Evolutionary conservation across 1,140 invertebrate species (phyloP).

Genomic region (Aphelenchoides avenae): DNA sequence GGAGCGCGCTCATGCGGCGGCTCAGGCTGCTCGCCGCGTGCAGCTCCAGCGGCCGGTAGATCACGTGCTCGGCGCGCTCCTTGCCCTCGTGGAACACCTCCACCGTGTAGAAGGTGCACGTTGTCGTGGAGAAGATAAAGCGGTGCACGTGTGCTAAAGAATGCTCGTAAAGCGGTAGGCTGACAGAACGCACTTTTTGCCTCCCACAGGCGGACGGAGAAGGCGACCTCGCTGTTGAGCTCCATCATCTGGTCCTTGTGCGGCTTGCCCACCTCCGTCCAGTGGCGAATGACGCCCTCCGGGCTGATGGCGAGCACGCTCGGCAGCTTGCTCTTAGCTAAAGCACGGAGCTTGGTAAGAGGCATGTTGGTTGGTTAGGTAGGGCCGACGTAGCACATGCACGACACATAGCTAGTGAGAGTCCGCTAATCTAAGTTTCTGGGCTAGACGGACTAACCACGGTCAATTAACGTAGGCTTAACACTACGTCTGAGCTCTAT

Average conservation of each 20-base stretch:
- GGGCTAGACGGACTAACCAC: too few relatives aligned
- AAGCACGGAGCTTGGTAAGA: slow-evolving; percentile 9
- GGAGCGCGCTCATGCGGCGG: slow-evolving; percentile 26
- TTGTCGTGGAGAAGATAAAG: slow-evolving; percentile 32
- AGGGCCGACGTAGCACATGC: not conserved
- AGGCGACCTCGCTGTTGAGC: slow-evolving; percentile 33
- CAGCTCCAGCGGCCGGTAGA: slow-evolving; percentile 13
- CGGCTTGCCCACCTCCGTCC: slow-evolving; percentile 32
- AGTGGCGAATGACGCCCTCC: slow-evolving; percentile 26
- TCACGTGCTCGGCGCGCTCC: slow-evolving; percentile 15
- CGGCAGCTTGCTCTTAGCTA: slow-evolving; percentile 9
- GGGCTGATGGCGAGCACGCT: slow-evolving; percentile 18
- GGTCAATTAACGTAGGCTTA: too few relatives aligned
- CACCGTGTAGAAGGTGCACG: slow-evolving; percentile 28
- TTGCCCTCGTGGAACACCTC: slow-evolving; percentile 24
- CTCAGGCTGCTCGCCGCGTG: slow-evolving; percentile 11
- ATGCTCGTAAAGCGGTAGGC: not conserved
- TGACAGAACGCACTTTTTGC: slow-evolving; percentile 19
- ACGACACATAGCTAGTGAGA: too few relatives aligned
- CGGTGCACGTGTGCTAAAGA: slow-evolving; percentile 33
- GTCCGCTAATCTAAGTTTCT: too few relatives aligned
- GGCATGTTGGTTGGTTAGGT: too few relatives aligned
- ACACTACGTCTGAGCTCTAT: too few relatives aligned
- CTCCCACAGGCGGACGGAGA: slow-evolving; percentile 22
- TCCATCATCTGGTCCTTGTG: slow-evolving; percentile 19